Evolutionary conservation across 1,140 invertebrate species (phyloP).

Genomic region (Anastrepha obliqua): DNA sequence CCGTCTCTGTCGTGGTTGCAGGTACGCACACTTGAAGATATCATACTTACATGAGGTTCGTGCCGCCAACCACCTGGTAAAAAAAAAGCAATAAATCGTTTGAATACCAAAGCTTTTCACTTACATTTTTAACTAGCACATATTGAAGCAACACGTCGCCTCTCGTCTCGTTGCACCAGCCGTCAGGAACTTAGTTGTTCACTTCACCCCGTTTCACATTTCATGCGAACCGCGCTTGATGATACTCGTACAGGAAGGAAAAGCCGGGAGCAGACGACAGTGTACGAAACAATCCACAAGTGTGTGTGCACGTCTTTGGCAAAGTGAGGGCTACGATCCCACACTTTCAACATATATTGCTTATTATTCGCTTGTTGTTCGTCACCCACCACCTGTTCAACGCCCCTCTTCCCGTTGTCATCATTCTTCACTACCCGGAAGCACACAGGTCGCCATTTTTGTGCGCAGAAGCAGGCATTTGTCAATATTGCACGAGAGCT

Average conservation of each 20-base stretch:
- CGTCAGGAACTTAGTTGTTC: constrained; percentile 24
- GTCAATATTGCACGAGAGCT: not conserved
- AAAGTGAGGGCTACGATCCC: constrained; percentile 1
- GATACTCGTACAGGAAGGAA: not conserved
- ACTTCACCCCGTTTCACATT: not conserved
- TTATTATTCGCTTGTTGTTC: not conserved
- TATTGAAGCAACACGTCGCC: constrained; percentile 42
- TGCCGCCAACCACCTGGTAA: constrained; percentile 10
- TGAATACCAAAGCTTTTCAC: not conserved
- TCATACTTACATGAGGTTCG: not conserved
- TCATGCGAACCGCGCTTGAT: not conserved
- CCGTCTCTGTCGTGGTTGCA: not conserved
- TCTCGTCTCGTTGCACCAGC: constrained; percentile 30
- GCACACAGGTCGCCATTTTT: constrained; percentile 57
- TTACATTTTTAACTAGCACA: constrained; percentile 22
- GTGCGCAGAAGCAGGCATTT: constrained; percentile 52
- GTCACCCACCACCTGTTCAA: constrained; percentile 40
- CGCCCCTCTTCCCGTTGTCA: not conserved
- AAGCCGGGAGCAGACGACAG: constrained; percentile 8
- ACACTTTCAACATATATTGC: not conserved
- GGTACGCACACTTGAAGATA: constrained; percentile 11
- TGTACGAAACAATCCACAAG: constrained; percentile 67
- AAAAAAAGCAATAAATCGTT: constrained; percentile 14
- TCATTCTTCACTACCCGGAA: constrained; percentile 53
- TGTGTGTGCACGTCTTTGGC: constrained; percentile 67